Evolutionary conservation across 1,140 invertebrate species (phyloP), one percentile per base, ranked within the genome.

Genomic region (Episyrphus balteatus): DNA sequence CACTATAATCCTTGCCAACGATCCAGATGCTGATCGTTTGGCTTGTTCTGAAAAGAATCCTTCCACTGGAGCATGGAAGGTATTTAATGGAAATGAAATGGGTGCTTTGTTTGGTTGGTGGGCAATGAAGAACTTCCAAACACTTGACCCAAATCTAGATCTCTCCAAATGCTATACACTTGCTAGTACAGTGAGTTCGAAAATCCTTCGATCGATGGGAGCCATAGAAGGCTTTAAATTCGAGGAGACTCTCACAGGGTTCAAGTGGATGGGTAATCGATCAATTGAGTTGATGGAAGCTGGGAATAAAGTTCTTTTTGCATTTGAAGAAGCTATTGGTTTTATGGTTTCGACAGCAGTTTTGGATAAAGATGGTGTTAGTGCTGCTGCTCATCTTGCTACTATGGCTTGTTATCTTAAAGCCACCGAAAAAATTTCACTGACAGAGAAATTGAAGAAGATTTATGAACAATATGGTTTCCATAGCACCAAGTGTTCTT

Each of bases 181-280:
- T 37, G 79, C 91, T 32, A 97, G 92, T 56, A 92, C 95, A 7
- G 97, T 99, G 19, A 98, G 94, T 40, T 98, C 95, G 8, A 97
- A 96, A 74, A 92, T 99, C 54, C 70, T 98, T n/a, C 69, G 78
- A 18, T 80, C 90, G 2, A 88, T 99, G 57, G 83, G 84, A 0
- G 74, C 80, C 37, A 75, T 73, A 14, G 86, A 95, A 68, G 92
- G 90, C 17, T 88, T 90, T 54, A 73, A 80, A 55, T 94, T 88
- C 68, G 78, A 84, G 69, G 93, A 99, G 73, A 99, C 96, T 0
- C 73, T 99, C 40, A 99, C 97, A n/a, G 88, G 97, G 1, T 99
- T 99, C 64, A 99, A 99, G 62, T 99, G 95, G 94, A 98, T 99
- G 88, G 95, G 90, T 61, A 99, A 98, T 65, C 80, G 78, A 69